Conservation (phyloP, 2,888 invertebrate species). For the Anodontia alba region DNA sequence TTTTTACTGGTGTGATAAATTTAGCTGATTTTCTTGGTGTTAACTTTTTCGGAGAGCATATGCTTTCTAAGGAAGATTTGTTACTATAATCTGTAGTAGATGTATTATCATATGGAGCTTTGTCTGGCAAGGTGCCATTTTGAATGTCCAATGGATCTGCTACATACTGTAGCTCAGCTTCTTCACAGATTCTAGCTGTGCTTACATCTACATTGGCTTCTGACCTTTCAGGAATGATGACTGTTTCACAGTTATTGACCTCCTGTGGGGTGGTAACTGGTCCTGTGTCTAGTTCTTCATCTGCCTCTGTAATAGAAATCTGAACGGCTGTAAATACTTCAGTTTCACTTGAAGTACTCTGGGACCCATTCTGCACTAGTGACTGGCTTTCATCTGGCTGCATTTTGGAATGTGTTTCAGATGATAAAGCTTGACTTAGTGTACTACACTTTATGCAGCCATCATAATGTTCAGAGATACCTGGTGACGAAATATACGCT, state of each 20-base stretch:
- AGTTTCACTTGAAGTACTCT: background rate
- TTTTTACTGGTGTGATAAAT: no score
- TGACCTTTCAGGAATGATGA: background rate
- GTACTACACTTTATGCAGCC: background rate
- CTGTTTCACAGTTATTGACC: no score
- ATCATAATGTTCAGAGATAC: no score
- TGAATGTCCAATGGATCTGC: no score
- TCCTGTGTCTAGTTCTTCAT: background rate
- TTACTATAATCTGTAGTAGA: background rate
- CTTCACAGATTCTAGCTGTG: no score
- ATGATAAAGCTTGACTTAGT: background rate
- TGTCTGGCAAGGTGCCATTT: no score
- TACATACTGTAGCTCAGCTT: no score
- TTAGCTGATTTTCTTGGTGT: constrained; percentile 18
- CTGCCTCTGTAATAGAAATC: background rate
- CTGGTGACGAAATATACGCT: background rate
- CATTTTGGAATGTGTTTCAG: background rate
- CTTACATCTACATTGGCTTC: background rate
- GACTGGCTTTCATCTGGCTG: background rate
- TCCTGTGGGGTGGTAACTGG: background rate
- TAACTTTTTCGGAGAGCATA: background rate
- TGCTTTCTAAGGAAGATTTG: background rate
- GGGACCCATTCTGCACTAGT: background rate
- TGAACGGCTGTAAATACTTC: background rate
- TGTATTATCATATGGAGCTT: no score